Base-by-base conservation (phyloP, 1,140 invertebrate genomes). In the Microplitis demolitor region DNA sequence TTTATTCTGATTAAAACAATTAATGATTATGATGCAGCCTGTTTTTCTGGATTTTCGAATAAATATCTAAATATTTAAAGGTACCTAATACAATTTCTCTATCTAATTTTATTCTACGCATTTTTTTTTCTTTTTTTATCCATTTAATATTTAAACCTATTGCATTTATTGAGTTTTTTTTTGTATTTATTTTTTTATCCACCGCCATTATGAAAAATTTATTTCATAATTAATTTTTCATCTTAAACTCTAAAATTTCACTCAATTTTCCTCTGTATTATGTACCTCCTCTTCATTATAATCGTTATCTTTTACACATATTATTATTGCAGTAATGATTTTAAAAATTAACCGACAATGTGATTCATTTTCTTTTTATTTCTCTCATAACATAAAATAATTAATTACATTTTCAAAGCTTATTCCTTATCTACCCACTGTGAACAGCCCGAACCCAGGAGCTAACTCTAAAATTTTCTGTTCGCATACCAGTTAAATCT, bases 41-140 rank as follows among this genome's bases (percentile, higher is more conserved):
- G 89, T 90, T 87, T 90, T 89, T 89, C 87, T 90, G 88, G 88
- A 88, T 82, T 89, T 90, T 88, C 86, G 85, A 86, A 88, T 90
- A 87, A 87, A 86, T 85, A 82, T 88, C 80, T 86, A 87, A 85
- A 82, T 78, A 82, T 82, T 86, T 77, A 82, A 88, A 89, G 88
- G 87, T 88, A 88, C 80, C 83, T 84, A 84, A 82, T 85, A 84
- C 78, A 76, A 84, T 78, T 84, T 81, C 77, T 86, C 82, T 85
- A 77, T 84, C 80, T 87, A 77, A 82, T 84, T 79, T 79, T 79
- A 80, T 83, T 76, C 68, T 83, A 79, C 78, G 64, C 45, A 53
- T 56, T 34, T 35, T 58, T 64, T 69, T 72, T 11, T 67, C 74
- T 62, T 76, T 62, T 75, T 76, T 69, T 75, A 76, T 70, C 68